phyloP scores from a whole-genome alignment of 2,113 vertebrate genomes.

The Maccullochella peelii region DNA sequence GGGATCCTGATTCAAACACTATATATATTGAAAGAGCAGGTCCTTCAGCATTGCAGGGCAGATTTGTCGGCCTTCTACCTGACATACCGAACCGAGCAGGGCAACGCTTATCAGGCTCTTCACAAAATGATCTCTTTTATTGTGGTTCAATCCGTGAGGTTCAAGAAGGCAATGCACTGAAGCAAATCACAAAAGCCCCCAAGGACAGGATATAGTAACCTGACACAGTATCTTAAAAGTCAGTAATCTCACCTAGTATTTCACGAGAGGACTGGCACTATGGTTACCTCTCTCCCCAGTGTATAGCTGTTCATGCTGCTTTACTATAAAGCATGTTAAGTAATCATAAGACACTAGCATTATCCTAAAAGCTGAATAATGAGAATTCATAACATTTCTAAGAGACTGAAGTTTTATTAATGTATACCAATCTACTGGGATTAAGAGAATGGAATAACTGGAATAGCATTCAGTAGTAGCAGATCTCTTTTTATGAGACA shows the following conservation, averaged over 20 bases:
- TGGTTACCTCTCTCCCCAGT: no score
- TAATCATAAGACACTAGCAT: background rate
- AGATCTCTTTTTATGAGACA: no score
- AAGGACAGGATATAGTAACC: background rate
- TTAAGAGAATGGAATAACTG: background rate
- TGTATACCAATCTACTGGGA: background rate
- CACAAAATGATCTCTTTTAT: background rate
- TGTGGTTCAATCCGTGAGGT: background rate
- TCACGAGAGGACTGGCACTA: background rate
- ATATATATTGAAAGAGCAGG: constrained; percentile 12
- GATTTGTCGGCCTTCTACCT: background rate
- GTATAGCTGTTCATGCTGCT: background rate
- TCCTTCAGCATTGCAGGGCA: background rate
- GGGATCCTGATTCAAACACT: constrained; percentile 24
- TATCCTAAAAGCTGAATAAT: background rate
- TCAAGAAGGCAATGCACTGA: background rate
- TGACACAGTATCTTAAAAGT: background rate
- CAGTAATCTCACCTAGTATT: background rate
- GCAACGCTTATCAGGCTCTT: background rate
- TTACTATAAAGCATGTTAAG: background rate
- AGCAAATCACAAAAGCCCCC: background rate
- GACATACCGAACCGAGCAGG: background rate
- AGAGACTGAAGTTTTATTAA: no score
- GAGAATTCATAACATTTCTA: background rate
- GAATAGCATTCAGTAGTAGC: no score